Evolutionary conservation across 2,888 invertebrate species (phyloP).

Genomic region (Archips crataeganus): DNA sequence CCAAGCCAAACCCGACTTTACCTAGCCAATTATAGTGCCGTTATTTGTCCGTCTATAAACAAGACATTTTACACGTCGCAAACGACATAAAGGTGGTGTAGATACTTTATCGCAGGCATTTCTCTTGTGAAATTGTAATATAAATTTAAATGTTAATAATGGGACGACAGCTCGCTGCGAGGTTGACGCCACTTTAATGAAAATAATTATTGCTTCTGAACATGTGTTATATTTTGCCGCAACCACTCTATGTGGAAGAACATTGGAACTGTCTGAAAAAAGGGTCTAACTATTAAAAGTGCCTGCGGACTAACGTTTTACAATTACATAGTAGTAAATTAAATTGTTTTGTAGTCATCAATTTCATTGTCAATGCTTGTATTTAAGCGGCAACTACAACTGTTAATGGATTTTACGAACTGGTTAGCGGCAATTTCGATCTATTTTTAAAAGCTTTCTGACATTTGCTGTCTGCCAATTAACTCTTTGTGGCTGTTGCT

Average conservation of each 20-base stretch:
- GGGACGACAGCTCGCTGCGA: constrained; percentile 68
- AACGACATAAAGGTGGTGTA: constrained; percentile 65
- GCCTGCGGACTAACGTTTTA: constrained; percentile 16
- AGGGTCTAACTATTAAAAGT: constrained; percentile 34
- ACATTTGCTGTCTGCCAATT: constrained; percentile 66
- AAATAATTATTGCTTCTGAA: constrained; percentile 67
- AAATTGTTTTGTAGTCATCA: constrained; percentile 38
- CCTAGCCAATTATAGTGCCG: constrained; percentile 54
- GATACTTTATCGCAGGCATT: constrained; percentile 69
- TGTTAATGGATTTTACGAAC: constrained; percentile 70
- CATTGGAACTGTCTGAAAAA: constrained; percentile 49
- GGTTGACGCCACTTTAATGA: constrained; percentile 65
- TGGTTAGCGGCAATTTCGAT: constrained; percentile 53
- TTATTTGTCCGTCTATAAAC: constrained; percentile 46
- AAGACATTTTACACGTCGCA: constrained; percentile 63
- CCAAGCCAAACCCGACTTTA: constrained; percentile 67
- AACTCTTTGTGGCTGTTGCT: constrained; percentile 51
- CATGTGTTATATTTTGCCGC: constrained; percentile 66
- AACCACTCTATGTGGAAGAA: constrained; percentile 54
- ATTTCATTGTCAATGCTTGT: constrained; percentile 40
- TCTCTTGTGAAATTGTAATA: constrained; percentile 69
- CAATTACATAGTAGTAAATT: constrained; percentile 31
- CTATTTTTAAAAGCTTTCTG: constrained; percentile 80
- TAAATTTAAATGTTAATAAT: constrained; percentile 77
- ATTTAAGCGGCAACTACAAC: constrained; percentile 48